Evolutionary conservation across 2,888 invertebrate genomes (phyloP).

Genomic region (Neoscelio sp.): DNA sequence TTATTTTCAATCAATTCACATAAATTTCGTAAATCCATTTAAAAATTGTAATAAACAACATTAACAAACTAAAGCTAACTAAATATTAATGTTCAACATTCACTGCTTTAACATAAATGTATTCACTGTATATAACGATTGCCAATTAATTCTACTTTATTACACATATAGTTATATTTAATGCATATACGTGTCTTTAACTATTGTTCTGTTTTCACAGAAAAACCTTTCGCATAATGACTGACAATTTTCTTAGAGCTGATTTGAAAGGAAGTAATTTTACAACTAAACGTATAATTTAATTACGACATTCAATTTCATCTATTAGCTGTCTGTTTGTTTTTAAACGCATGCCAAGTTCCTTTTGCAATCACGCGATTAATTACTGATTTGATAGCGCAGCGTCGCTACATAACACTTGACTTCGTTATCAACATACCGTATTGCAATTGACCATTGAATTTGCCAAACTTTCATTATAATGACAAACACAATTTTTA

Average conservation of each 20-base stretch:
- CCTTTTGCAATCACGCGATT: constrained; percentile 26
- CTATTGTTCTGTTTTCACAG: not conserved
- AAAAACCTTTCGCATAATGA: not conserved
- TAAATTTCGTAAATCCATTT: no score
- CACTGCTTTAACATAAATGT: no score
- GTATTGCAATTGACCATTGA: constrained; percentile 10
- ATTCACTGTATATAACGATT: no score
- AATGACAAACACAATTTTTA: constrained; percentile 21
- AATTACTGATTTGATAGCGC: constrained; percentile 28
- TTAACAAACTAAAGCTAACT: no score
- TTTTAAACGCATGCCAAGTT: constrained; percentile 5
- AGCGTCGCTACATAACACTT: not conserved
- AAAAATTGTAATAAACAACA: no score
- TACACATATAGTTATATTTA: not conserved
- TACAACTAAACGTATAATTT: constrained; percentile 11
- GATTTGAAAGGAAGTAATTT: constrained; percentile 21
- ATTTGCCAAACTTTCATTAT: constrained; percentile 19
- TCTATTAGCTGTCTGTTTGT: constrained; percentile 20
- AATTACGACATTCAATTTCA: constrained; percentile 23
- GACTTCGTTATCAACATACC: constrained; percentile 5
- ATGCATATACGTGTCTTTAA: not conserved
- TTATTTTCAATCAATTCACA: no score
- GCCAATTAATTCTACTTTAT: no score
- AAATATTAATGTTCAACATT: no score
- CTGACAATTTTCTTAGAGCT: not conserved